These are phyloP conservation scores for Hemistola chrysoprasaria DNA, from an alignment of 2,888 invertebrate genomes.

Conservation along the genomic window DNA sequence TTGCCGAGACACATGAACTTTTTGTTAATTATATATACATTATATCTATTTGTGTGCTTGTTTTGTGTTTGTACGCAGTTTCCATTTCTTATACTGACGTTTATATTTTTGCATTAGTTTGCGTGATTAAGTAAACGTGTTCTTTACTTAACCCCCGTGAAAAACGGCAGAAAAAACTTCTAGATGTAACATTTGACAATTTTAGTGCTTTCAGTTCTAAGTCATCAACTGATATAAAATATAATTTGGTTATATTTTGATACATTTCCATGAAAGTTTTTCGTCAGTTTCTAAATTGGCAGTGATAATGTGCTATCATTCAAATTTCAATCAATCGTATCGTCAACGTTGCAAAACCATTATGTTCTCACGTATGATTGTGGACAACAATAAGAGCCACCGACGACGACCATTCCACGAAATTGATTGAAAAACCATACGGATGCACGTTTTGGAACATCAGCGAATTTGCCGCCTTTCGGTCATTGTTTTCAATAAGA, in stretches of 20 bases:
- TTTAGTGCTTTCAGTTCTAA: no score
- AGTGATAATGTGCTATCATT: slow-evolving; percentile 43
- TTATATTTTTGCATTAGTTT: no score
- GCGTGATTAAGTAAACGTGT: no score
- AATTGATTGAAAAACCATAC: slow-evolving; percentile 77
- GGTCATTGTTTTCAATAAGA: slow-evolving; percentile 58
- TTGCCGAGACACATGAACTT: no score
- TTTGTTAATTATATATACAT: no score
- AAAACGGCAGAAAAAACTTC: no score
- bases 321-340: slow-evolving; percentile 51
- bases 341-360: slow-evolving; percentile 66
- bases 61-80: no score
- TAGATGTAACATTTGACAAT: no score
- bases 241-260: no score
- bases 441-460: slow-evolving; percentile 79
- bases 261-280: slow-evolving; percentile 21
- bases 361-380: slow-evolving; percentile 78
- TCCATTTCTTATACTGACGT: no score
- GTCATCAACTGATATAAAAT: not conserved
- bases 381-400: slow-evolving; percentile 77
- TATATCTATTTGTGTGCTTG: no score
- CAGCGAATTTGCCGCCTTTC: slow-evolving; percentile 65
- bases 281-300: slow-evolving; percentile 24
- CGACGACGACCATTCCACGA: slow-evolving; percentile 75
- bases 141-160: no score